Base-by-base conservation (phyloP, 2,888 invertebrate species). In the Steromphala cineraria region DNA sequence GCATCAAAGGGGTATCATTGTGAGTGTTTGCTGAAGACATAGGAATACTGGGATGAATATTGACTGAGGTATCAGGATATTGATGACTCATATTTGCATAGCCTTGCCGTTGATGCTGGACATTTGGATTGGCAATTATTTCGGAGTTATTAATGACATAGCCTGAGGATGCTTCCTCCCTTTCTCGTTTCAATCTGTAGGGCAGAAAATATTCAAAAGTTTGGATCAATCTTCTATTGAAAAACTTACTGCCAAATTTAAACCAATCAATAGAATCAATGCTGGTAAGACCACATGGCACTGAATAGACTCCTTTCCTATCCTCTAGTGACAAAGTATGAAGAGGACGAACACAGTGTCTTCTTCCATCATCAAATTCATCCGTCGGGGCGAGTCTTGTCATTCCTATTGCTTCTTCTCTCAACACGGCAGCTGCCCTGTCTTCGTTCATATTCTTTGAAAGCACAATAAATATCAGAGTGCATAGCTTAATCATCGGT, bases 401-500 rank as follows among this genome's bases (percentile, higher is more conserved):
- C 19, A 77, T 24, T 17, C 77, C 77, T 19, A 77, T 31, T 36
- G 77, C 56, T 21, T 77, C 77, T 13, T 77, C 56, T 31, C 36
- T 24, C 17, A 77, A 3, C n/a, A 55, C 36, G n/a, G 28, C 4
- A 2, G 21, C 17, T 7, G 8, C 19, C 56, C 10, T 8, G 77
- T 56, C 24, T n/a, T 13, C 15, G 10, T 8, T 24, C 19, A 28
- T n/a, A 31, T 56, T 55, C 56, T 77, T 31, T 1, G 77, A 56
- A 7, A 77, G 55, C 17, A 77, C n/a, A 36, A n/a, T n/a, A 56
- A 77, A 77, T 19, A 77, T 56, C 19, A 55, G 24, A 19, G 53
- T 53, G 55, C 77, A 77, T 7, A 55, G 8, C 19, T 77, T 13
- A 4, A 77, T 28, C 28, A 77, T 36, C 7, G 17, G 7, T 10